phyloP scores from a whole-genome alignment of 1,140 invertebrate genomes.

The Drosophila guanche region DNA sequence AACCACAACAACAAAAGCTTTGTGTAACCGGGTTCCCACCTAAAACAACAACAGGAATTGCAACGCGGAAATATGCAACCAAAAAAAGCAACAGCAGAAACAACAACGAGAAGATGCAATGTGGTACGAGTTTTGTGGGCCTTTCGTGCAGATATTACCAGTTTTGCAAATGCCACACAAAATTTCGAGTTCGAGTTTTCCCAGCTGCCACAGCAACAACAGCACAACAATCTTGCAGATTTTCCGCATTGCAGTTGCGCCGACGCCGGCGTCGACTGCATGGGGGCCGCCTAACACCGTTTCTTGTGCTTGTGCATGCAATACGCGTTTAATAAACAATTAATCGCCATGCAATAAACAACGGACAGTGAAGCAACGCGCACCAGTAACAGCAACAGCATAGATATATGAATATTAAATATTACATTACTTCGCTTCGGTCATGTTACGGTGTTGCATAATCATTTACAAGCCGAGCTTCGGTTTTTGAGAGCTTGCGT shows the following conservation, averaged over 20 bases:
- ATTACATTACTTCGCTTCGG: constrained; percentile 45
- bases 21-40: constrained; percentile 36
- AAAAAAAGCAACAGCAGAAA: constrained; percentile 13
- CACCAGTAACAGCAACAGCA: constrained; percentile 24
- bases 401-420: constrained; percentile 43
- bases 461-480: constrained; percentile 60
- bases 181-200: constrained; percentile 53
- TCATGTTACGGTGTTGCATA: constrained; percentile 48
- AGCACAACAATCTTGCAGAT: constrained; percentile 46
- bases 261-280: constrained; percentile 12
- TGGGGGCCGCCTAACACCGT: constrained; percentile 63
- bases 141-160: constrained; percentile 66
- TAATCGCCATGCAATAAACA: constrained; percentile 69
- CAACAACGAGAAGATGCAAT: constrained; percentile 22
- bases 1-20: constrained; percentile 27
- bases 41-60: constrained; percentile 21
- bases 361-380: constrained; percentile 12
- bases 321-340: constrained; percentile 76
- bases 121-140: constrained; percentile 55
- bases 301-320: constrained; percentile 58
- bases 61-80: constrained; percentile 68
- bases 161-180: constrained; percentile 71
- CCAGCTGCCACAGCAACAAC: constrained; percentile 54
- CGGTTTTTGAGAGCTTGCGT: constrained; percentile 11
- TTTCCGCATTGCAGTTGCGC: constrained; percentile 74